Evolutionary conservation across 1,140 invertebrate species (phyloP), one percentile per base, ranked within the genome.

Genomic region (Colletes gigas): DNA sequence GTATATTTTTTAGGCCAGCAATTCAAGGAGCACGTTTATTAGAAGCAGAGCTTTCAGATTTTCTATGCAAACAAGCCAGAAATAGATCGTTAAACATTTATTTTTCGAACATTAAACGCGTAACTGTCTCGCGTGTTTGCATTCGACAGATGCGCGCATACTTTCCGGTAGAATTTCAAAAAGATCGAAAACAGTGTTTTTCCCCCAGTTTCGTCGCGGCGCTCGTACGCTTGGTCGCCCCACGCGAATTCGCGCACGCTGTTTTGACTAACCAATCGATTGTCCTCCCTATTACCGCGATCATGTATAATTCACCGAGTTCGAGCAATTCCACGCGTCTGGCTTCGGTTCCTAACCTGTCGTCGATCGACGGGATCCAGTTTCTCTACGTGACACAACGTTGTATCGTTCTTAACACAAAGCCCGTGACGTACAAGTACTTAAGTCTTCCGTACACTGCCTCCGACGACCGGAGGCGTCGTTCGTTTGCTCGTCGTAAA

Each of bases 231-330:
- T 44, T 57, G n/a, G 8, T 19, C n/a, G 9, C 9, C 7, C 3
- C 3, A n/a, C 30, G 62, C 39, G 62, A 4, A 72, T 9, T 47
- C 55, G 55, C 55, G 55, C 17, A 17, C 41, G 9, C 19, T 19
- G 54, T 47, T 59, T 60, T 17, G 60, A 60, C 41, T 50, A 21
- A 50, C n/a, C 15, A 17, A 62, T 62, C 54, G 71, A 73, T 50
- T 50, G 70, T 59, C 15, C 15, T 30, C 12, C 70, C 55, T 21
- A 60, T 72, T 72, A 72, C n/a, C 55, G 21, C 15, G 57, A 62
- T 50, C 71, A 62, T 50, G 71, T 57, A 62, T 73, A 73, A 73
- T 73, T 72, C 70, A 72, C 55, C 10, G 41, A 47, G n/a, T 41
- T 10, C 3, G 19, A 59, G 14, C 15, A 8, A 62, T 62, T 62